A percentile compares a stretch with the other conserved stretches of the same genome.
These are phyloP conservation scores for Volucella inanis DNA, from an alignment of 2,888 invertebrate genomes.

Conservation along the genomic window DNA sequence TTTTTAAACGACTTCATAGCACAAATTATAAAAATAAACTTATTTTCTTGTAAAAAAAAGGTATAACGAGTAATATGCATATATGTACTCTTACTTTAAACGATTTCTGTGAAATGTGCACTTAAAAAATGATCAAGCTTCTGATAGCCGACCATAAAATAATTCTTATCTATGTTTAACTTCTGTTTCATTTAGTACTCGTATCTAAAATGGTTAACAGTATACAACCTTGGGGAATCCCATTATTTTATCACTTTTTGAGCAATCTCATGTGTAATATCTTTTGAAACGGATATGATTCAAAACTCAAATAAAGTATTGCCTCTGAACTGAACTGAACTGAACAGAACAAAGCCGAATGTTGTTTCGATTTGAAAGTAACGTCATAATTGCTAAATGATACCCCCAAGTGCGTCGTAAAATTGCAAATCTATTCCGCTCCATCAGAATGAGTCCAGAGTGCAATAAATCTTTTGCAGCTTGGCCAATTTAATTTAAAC, in stretches of 20 bases:
- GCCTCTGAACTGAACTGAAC: not conserved
- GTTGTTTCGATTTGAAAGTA: not conserved
- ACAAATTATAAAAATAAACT: no score
- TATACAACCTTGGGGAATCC: not conserved
- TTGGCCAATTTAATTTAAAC: conserved; percentile 19
- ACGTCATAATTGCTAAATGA: not conserved
- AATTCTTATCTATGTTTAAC: no score
- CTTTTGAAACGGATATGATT: conserved; percentile 1
- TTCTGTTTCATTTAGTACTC: no score
- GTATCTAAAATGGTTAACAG: not conserved
- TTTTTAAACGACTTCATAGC: no score
- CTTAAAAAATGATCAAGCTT: no score
- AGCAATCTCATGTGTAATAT: not conserved
- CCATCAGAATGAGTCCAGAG: not conserved
- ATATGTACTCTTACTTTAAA: no score
- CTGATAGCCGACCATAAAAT: no score
- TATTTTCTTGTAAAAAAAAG: no score
- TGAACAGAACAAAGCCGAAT: not conserved
- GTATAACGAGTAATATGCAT: no score
- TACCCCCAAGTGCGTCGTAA: conserved; percentile 14
- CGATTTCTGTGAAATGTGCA: no score
- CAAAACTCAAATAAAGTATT: not conserved
- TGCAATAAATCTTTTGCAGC: conserved; percentile 13
- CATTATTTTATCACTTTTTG: not conserved
- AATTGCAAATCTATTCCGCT: conserved; percentile 21